These are phyloP conservation scores for Melolontha melolontha DNA, from an alignment of 2,888 invertebrate genomes.

Conservation along the genomic window DNA sequence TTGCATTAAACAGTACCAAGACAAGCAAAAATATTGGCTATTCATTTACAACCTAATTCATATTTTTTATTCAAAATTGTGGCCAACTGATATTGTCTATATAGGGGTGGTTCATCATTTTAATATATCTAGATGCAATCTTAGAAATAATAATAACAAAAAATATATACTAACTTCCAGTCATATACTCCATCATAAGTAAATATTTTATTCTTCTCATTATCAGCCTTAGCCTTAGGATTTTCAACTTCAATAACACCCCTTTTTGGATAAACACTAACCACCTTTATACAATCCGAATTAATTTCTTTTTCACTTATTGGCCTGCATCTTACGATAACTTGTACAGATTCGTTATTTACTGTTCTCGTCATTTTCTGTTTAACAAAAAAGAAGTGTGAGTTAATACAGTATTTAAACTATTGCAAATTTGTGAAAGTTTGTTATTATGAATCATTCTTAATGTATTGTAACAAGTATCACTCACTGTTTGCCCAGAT, in stretches of 20 bases:
- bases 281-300: conserved; percentile 81
- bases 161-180: conserved; percentile 70
- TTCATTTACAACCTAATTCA: conserved; percentile 9
- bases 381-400: conserved; percentile 5
- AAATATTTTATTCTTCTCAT: conserved; percentile 90
- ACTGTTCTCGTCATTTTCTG: conserved; percentile 57
- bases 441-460: conserved; percentile 30
- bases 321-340: conserved; percentile 96
- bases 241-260: conserved; percentile 93
- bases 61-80: neutral
- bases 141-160: conserved; percentile 2
- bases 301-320: conserved; percentile 88
- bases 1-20: too few species aligned
- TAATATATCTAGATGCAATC: too few species aligned
- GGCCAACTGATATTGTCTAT: too few species aligned
- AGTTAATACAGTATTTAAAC: too few species aligned
- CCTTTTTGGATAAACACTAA: conserved; percentile 85
- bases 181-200: conserved; percentile 99
- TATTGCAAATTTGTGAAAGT: conserved; percentile 32
- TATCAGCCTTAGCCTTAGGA: conserved; percentile 76
- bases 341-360: conserved; percentile 90
- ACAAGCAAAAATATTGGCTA: neutral
- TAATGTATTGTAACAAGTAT: conserved; percentile 10
- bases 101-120: too few species aligned
- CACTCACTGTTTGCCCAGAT: conserved; percentile 21